These are phyloP conservation scores for Callyntrura sp. DNA, from an alignment of 2,888 invertebrate species.

Conservation along the genomic window DNA sequence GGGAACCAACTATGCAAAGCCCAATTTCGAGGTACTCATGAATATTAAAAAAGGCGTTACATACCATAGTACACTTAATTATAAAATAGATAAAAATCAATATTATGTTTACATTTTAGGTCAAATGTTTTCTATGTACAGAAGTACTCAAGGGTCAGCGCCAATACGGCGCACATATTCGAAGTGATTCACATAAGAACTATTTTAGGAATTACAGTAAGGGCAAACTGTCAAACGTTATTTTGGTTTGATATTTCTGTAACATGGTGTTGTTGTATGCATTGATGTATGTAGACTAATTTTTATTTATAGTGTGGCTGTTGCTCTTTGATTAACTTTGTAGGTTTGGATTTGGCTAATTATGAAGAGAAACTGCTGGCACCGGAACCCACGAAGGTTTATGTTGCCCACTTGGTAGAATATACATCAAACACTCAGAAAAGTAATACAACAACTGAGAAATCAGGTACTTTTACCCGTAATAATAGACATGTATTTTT, in stretches of 20 bases:
- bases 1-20: constrained; percentile 72
- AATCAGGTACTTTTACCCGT: constrained; percentile 1
- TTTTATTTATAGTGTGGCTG: neutral
- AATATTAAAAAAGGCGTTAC: no score
- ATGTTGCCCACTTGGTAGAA: constrained; percentile 59
- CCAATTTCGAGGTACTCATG: constrained; percentile 73
- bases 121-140: constrained; percentile 73
- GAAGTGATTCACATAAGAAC: constrained; percentile 72
- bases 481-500: neutral
- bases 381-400: constrained; percentile 45
- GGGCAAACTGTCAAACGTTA: neutral
- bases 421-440: constrained; percentile 38
- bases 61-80: no score
- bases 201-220: constrained; percentile 73
- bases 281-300: no score
- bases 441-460: neutral
- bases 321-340: constrained; percentile 12
- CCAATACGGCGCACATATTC: constrained; percentile 73
- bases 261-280: no score
- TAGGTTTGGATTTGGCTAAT: constrained; percentile 64
- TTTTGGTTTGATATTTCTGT: neutral
- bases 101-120: no score
- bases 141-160: constrained; percentile 62
- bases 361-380: constrained; percentile 45
- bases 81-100: no score